phyloP scores from a whole-genome alignment of 2,113 vertebrate species.

The Glaucomys volans region DNA sequence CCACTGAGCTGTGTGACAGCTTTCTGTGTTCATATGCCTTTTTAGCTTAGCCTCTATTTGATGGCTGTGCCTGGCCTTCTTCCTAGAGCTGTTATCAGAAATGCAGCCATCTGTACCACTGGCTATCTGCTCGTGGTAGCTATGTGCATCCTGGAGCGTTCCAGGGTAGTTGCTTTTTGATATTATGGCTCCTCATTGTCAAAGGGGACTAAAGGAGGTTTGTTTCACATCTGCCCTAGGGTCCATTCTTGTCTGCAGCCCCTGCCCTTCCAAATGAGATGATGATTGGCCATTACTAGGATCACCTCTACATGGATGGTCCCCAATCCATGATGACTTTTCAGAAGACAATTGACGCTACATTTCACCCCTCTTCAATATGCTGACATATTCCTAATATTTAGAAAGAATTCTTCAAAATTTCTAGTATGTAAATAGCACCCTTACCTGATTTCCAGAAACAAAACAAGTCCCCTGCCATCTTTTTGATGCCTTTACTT shows the following conservation, averaged over 20 bases:
- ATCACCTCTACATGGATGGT: background rate
- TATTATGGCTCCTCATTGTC: background rate
- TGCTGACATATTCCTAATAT: background rate
- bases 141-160: background rate
- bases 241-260: background rate
- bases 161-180: background rate
- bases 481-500: background rate
- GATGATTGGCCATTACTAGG: background rate
- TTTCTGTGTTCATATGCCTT: constrained; percentile 49
- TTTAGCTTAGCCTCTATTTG: constrained; percentile 14
- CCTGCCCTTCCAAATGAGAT: constrained; percentile 33
- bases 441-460: background rate
- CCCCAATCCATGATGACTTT: background rate
- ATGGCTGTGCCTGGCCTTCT: constrained; percentile 38
- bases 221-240: background rate
- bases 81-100: constrained; percentile 36
- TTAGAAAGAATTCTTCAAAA: constrained; percentile 28
- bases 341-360: background rate
- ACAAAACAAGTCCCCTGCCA: background rate
- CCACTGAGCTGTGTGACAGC: background rate
- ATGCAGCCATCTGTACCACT: constrained; percentile 46
- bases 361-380: background rate
- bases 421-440: background rate
- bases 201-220: background rate
- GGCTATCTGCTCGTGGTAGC: background rate